Evolutionary conservation across 1,140 invertebrate species (phyloP).

Genomic region (Marisa cornuarietis): DNA sequence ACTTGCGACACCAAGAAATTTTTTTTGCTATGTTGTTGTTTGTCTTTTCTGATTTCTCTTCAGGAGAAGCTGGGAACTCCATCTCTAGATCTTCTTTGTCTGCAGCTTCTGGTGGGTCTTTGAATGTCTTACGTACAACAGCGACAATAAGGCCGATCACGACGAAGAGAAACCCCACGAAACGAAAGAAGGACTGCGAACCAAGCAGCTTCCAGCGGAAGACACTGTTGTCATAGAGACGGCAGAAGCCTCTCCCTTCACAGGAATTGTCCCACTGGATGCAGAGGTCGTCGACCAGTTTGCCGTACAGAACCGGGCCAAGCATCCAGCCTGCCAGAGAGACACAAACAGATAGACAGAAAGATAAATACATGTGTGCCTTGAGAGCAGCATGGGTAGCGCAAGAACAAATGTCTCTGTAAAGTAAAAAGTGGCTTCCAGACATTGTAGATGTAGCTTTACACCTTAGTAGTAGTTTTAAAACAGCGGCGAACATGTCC

Average conservation of each 20-base stretch:
- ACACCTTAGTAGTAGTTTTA: no score
- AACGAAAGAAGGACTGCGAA: background rate
- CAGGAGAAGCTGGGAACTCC: background rate
- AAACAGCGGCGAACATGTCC: no score
- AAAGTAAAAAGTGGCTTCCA: no score
- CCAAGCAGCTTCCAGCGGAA: constrained; percentile 20
- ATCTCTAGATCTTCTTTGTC: background rate
- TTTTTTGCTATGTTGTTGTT: no score
- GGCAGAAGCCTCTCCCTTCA: constrained; percentile 9
- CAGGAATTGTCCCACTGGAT: constrained; percentile 18
- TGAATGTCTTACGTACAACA: background rate
- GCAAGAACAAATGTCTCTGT: no score
- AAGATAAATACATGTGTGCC: no score
- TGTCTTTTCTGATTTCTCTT: no score
- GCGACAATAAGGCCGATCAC: background rate
- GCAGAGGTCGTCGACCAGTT: constrained; percentile 41
- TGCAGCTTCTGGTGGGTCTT: background rate
- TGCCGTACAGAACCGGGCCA: constrained; percentile 39
- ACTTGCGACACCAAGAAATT: no score
- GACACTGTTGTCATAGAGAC: constrained; percentile 29
- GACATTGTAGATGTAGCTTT: no score
- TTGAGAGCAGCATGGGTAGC: no score
- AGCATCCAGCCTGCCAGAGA: constrained; percentile 35
- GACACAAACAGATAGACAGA: background rate
- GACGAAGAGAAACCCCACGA: background rate